Conservation (phyloP, 2,888 invertebrate genomes). For the Rambutsinella grinnellia region DNA sequence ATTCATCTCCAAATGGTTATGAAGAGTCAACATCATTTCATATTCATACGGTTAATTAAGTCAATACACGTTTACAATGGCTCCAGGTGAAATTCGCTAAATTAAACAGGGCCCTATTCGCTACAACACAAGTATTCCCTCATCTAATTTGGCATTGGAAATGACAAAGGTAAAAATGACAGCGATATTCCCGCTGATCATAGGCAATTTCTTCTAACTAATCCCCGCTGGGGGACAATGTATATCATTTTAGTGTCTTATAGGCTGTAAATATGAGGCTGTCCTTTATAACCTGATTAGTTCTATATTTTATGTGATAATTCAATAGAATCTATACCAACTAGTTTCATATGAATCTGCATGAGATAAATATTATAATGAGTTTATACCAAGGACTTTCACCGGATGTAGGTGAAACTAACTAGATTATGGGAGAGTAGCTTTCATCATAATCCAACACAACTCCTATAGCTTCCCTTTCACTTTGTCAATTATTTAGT, state of each 20-base stretch:
- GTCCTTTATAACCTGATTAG: too few species aligned
- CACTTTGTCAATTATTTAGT: background rate
- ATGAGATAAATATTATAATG: too few species aligned
- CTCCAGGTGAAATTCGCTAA: background rate
- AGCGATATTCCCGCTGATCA: conserved; percentile 5
- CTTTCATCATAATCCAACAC: background rate
- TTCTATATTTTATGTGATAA: too few species aligned
- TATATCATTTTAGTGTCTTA: background rate
- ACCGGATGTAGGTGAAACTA: background rate
- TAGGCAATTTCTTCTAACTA: conserved; percentile 9
- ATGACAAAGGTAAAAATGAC: conserved; percentile 15
- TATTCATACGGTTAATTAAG: background rate
- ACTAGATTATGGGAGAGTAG: background rate
- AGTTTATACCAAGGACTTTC: background rate
- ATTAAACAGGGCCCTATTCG: background rate
- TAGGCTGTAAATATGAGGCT: background rate
- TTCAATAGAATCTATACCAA: background rate
- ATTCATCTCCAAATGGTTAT: too few species aligned
- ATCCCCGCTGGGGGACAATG: background rate
- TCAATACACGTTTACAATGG: background rate
- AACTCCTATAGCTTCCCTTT: background rate
- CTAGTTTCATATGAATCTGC: background rate
- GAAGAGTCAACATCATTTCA: too few species aligned
- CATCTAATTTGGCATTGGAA: conserved; percentile 14
- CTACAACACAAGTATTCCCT: background rate